A percentile compares a stretch with the other conserved stretches of the same genome.
Evolutionary conservation across 2,797 vertebrate species (phyloP).

Genomic region (Coracias cyanogaster): DNA sequence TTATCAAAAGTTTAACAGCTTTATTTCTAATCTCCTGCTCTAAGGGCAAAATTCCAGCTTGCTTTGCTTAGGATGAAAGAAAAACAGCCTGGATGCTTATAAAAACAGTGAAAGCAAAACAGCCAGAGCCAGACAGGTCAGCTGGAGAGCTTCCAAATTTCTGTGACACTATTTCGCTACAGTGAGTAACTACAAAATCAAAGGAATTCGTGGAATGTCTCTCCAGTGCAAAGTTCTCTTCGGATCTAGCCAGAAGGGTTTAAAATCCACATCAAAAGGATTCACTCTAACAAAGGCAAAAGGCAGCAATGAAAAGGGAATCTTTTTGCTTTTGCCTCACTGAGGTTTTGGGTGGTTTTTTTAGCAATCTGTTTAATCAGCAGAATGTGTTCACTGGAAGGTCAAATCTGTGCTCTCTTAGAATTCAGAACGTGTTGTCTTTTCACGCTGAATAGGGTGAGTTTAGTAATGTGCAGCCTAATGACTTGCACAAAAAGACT

Average conservation of each 20-base stretch:
- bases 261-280: slow-evolving; percentile 35
- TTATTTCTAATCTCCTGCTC: neutral
- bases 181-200: slow-evolving; percentile 54
- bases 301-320: neutral
- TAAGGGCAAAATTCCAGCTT: neutral
- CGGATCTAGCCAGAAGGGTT: slow-evolving; percentile 22
- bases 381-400: neutral
- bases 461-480: neutral
- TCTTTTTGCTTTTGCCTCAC: neutral
- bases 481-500: neutral
- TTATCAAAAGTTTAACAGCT: neutral
- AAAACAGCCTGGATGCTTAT: neutral
- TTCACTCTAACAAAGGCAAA: slow-evolving; percentile 30
- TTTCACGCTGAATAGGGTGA: neutral
- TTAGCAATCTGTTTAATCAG: neutral
- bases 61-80: neutral
- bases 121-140: neutral
- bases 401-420: neutral
- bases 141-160: slow-evolving; percentile 28
- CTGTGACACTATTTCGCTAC: slow-evolving; percentile 31
- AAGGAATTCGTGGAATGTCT: slow-evolving; percentile 57
- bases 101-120: slow-evolving; percentile 14
- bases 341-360: neutral
- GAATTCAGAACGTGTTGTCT: neutral
- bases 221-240: slow-evolving; percentile 44